phyloP scores from a whole-genome alignment of 1,140 invertebrate species.

The Aphidius ervi region DNA sequence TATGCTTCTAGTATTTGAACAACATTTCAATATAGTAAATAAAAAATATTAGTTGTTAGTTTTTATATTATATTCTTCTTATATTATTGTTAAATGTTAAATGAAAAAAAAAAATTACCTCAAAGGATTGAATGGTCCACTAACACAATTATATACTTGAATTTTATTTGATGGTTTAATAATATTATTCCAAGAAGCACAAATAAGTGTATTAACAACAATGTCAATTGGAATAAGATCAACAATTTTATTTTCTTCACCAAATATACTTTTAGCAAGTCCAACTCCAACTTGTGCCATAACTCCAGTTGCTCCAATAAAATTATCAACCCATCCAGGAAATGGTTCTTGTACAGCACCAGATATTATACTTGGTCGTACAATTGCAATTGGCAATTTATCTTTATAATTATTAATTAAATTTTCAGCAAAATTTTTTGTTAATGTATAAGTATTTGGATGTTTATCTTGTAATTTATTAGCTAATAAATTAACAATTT shows the following conservation, averaged over 20 bases:
- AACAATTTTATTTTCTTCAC: conserved; percentile 66
- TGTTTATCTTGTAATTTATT: conserved; percentile 66
- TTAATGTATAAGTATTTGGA: conserved; percentile 85
- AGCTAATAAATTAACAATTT: conserved; percentile 62
- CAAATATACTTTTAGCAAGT: conserved; percentile 77
- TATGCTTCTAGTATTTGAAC: too few relatives aligned
- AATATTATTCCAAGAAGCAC: conserved; percentile 73
- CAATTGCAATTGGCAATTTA: conserved; percentile 80
- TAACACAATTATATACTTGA: conserved; percentile 86
- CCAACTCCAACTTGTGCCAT: conserved; percentile 83
- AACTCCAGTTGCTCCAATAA: conserved; percentile 77
- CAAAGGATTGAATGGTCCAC: conserved; percentile 77
- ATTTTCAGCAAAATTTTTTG: conserved; percentile 80
- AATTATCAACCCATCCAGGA: conserved; percentile 93
- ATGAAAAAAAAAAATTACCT: too few relatives aligned
- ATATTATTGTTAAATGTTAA: too few relatives aligned
- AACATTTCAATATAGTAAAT: too few relatives aligned
- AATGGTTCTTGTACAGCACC: conserved; percentile 71
- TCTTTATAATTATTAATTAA: conserved; percentile 61
- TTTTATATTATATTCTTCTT: conserved; percentile 18
- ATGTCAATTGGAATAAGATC: conserved; percentile 90
- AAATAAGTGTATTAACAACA: conserved; percentile 83
- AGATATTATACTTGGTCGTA: conserved; percentile 87
- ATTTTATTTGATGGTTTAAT: conserved; percentile 57
- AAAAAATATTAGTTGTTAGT: too few relatives aligned